These are phyloP conservation scores for Ditylenchus weischeri DNA, from an alignment of 2,888 invertebrate genomes.

Conservation along the genomic window DNA sequence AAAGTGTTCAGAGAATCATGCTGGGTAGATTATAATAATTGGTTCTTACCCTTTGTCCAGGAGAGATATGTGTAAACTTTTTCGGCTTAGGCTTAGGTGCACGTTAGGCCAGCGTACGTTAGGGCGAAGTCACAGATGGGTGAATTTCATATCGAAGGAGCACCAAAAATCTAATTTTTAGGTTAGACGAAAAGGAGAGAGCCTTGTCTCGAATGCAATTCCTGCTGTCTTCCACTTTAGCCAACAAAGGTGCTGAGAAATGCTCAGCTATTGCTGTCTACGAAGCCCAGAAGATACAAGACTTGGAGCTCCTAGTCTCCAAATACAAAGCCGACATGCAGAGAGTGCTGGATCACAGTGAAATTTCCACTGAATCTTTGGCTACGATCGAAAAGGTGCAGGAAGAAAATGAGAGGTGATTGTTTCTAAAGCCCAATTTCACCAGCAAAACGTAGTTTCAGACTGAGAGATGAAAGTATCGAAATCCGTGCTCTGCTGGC, in stretches of 20 bases:
- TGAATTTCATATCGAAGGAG: no score
- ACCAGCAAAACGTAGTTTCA: neutral
- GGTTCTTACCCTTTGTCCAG: no score
- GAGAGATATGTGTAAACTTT: no score
- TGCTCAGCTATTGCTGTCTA: neutral
- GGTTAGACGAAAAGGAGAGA: conserved; percentile 1
- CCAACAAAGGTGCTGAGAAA: conserved; percentile 4
- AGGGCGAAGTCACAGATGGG: no score
- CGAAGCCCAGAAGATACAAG: conserved; percentile 19
- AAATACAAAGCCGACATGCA: conserved; percentile 14
- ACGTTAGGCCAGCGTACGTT: no score
- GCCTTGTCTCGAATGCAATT: conserved; percentile 7
- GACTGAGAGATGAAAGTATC: conserved; percentile 40
- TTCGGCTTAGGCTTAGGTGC: no score
- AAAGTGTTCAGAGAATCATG: no score
- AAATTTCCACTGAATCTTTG: conserved; percentile 1
- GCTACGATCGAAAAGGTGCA: neutral
- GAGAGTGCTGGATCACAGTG: conserved; percentile 2
- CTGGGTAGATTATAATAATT: no score
- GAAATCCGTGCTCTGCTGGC: conserved; percentile 45
- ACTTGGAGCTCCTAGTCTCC: conserved; percentile 8
- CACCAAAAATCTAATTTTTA: neutral
- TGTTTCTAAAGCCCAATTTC: neutral
- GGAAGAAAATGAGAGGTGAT: conserved; percentile 17
- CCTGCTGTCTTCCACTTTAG: neutral